Percentiles rank a stretch among this genome's conserved stretches.
Evolutionary conservation across 2,113 vertebrate species (phyloP).

Genomic region (Microtus ochrogaster): DNA sequence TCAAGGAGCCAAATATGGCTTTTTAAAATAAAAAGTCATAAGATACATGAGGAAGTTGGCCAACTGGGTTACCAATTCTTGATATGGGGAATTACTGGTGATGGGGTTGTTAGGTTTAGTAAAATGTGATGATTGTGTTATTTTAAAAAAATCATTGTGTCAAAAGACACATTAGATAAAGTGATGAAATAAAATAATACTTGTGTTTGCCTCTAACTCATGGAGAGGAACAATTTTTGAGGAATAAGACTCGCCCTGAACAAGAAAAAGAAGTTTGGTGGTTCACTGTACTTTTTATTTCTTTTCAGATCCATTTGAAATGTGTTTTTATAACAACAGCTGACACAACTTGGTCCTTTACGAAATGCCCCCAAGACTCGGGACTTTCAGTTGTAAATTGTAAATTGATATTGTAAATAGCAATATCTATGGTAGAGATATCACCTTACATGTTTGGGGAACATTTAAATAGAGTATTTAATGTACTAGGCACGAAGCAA

Average conservation of each 20-base stretch:
- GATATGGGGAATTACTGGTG: neutral
- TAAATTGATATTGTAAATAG: neutral
- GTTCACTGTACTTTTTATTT: neutral
- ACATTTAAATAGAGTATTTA: slow-evolving; percentile 1
- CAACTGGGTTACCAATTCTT: neutral
- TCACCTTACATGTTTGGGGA: neutral
- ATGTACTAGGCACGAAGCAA: neutral
- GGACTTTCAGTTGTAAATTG: neutral
- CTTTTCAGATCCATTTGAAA: neutral
- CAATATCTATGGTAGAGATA: neutral
- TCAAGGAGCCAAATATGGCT: neutral
- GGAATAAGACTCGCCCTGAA: neutral
- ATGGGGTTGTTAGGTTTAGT: neutral
- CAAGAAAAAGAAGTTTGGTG: neutral
- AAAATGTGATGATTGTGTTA: neutral
- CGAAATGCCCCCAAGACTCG: neutral
- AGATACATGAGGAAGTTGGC: neutral
- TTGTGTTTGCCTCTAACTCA: slow-evolving; percentile 18
- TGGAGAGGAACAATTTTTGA: accelerated
- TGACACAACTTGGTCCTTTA: neutral
- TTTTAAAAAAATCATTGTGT: slow-evolving; percentile 46
- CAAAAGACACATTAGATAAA: neutral
- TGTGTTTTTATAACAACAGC: neutral
- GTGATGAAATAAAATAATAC: neutral
- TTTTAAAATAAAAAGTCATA: neutral